Percentiles rank a stretch among this genome's conserved stretches.
These are phyloP conservation scores for Taphrorychus bicolor DNA, from an alignment of 2,888 invertebrate species.

Conservation along the genomic window DNA sequence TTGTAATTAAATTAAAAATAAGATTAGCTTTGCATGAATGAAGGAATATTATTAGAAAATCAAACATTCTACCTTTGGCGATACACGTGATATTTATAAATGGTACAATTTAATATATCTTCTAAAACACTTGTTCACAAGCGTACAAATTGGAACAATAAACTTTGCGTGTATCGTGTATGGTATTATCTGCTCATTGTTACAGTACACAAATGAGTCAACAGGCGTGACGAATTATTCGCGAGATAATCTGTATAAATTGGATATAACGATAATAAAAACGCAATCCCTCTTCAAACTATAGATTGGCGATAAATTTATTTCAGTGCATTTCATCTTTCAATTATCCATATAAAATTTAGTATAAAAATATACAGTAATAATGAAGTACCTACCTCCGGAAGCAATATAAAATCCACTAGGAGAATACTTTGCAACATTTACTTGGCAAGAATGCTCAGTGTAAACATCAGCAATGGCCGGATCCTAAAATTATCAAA, in stretches of 20 bases:
- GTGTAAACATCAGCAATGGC: constrained; percentile 95
- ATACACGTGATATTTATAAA: too few species aligned
- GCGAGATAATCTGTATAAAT: neutral
- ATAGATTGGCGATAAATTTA: too few species aligned
- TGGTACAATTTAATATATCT: too few species aligned
- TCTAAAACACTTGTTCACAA: neutral
- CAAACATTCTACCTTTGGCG: too few species aligned
- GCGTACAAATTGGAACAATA: neutral
- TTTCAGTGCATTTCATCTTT: too few species aligned
- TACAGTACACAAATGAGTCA: neutral
- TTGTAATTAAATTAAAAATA: too few species aligned
- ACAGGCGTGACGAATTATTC: neutral
- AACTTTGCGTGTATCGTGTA: neutral
- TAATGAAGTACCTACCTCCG: constrained; percentile 75
- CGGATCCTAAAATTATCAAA: constrained; percentile 78
- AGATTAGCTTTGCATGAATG: neutral
- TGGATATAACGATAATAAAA: neutral
- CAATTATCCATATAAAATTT: too few species aligned
- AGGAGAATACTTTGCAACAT: constrained; percentile 97
- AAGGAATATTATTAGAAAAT: neutral
- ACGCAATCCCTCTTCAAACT: neutral
- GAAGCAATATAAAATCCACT: constrained; percentile 99
- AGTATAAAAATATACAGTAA: neutral
- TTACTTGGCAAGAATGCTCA: constrained; percentile 94
- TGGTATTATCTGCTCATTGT: neutral